Conservation (phyloP, 1,140 invertebrate species). For the Rhyzopertha dominica region DNA sequence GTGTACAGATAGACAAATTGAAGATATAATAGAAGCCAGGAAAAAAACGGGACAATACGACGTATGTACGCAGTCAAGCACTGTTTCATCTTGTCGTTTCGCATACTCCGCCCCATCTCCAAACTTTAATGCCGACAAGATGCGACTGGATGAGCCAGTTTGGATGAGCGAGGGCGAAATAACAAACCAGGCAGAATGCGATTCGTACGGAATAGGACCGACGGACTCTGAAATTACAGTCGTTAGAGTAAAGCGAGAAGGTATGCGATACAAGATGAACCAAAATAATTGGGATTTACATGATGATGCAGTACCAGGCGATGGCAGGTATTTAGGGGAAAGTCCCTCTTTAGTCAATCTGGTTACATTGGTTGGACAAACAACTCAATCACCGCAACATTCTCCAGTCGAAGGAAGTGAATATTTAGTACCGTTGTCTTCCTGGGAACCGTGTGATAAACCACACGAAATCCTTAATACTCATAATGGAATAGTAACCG, state of each 20-base stretch:
- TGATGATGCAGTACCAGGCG: slow-evolving; percentile 37
- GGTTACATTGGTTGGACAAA: slow-evolving; percentile 34
- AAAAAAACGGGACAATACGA: slow-evolving; percentile 37
- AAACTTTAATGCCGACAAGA: slow-evolving; percentile 5
- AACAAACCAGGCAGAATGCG: slow-evolving; percentile 6
- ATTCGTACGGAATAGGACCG: slow-evolving; percentile 21
- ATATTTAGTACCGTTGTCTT: slow-evolving; percentile 40
- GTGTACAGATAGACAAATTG: slow-evolving; percentile 42
- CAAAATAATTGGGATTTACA: slow-evolving; percentile 41
- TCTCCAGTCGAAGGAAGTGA: slow-evolving; percentile 22
- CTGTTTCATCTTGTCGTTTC: slow-evolving; percentile 12
- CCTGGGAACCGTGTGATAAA: slow-evolving; percentile 36
- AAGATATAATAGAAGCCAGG: slow-evolving; percentile 39
- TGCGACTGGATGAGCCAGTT: slow-evolving; percentile 25
- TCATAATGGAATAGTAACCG: too few relatives aligned
- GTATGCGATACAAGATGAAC: slow-evolving; percentile 21
- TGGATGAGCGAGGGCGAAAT: slow-evolving; percentile 27
- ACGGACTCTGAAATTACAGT: slow-evolving; percentile 43
- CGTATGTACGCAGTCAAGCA: slow-evolving; percentile 26
- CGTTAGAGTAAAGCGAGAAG: slow-evolving; percentile 32
- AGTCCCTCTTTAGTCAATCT: slow-evolving; percentile 41
- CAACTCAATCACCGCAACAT: slow-evolving; percentile 13
- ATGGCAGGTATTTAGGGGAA: slow-evolving; percentile 39
- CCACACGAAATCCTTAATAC: slow-evolving; percentile 18
- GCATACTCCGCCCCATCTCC: slow-evolving; percentile 5